phyloP scores from a whole-genome alignment of 2,888 invertebrate genomes.

The Drosophila nr. medialis region DNA sequence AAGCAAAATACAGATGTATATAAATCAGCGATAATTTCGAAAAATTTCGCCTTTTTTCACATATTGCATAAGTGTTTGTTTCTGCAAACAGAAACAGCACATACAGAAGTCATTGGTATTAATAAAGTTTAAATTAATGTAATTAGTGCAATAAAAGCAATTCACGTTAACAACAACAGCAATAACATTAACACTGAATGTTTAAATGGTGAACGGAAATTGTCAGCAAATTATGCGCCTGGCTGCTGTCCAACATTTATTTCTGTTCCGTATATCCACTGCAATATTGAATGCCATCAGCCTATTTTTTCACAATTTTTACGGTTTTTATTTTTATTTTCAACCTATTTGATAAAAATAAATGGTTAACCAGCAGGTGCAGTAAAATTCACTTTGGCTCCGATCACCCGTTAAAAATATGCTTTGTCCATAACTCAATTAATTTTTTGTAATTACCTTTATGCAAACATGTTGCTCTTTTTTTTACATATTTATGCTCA shows the following conservation, averaged over 20 bases:
- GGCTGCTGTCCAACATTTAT: conserved; percentile 33
- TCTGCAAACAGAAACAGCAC: not conserved
- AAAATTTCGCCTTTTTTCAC: conserved; percentile 13
- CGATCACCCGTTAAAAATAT: conserved; percentile 54
- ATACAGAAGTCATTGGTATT: conserved; percentile 46
- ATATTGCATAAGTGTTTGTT: conserved; percentile 14
- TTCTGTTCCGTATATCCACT: conserved; percentile 35
- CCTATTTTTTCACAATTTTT: conserved; percentile 10
- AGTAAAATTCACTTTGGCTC: conserved; percentile 8
- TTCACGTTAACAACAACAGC: conserved; percentile 11
- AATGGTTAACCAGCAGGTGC: conserved; percentile 10
- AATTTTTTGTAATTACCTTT: conserved; percentile 59
- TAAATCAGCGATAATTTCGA: conserved; percentile 8
- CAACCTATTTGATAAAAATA: not conserved
- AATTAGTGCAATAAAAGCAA: conserved; percentile 67
- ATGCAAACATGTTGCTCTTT: conserved; percentile 40
- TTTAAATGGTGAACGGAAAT: conserved; percentile 56
- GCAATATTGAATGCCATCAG: conserved; percentile 51
- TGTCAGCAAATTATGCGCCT: conserved; percentile 64
- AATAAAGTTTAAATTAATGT: conserved; percentile 71
- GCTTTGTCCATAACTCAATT: conserved; percentile 71
- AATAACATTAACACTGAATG: conserved; percentile 7
- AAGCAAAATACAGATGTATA: conserved; percentile 9
- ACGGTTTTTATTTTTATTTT: conserved; percentile 5
- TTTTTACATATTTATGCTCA: conserved; percentile 44